Conservation (phyloP, 2,113 vertebrate species). For the Labeo catla region DNA sequence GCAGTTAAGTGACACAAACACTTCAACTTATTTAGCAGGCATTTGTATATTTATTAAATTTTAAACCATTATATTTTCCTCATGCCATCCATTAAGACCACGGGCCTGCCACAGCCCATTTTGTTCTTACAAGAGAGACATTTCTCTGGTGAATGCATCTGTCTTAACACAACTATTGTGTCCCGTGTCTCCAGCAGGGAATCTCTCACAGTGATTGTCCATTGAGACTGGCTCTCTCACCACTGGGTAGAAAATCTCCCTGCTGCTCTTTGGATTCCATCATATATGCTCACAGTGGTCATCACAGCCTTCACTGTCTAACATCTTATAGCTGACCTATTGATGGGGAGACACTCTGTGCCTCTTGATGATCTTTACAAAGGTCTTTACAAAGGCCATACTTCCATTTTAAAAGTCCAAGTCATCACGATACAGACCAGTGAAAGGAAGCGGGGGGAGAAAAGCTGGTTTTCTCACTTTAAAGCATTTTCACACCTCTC, state of each 20-base stretch:
- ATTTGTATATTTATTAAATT: not conserved
- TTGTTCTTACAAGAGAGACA: not conserved
- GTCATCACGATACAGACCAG: not conserved
- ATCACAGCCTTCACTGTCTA: conserved; percentile 8
- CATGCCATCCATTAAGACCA: not conserved
- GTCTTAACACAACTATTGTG: conserved; percentile 8
- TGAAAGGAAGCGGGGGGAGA: not conserved
- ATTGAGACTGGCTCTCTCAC: conserved; percentile 5
- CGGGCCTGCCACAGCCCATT: not conserved
- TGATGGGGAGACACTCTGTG: conserved; percentile 26
- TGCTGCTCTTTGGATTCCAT: conserved; percentile 21
- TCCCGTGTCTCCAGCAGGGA: conserved; percentile 13
- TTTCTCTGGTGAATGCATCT: conserved; percentile 11
- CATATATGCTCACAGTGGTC: conserved; percentile 15
- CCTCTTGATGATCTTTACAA: conserved; percentile 33
- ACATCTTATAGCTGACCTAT: conserved; percentile 31
- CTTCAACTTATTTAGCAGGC: not conserved
- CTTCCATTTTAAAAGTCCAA: conserved; percentile 15
- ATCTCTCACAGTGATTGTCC: conserved; percentile 29
- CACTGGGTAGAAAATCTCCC: conserved; percentile 7
- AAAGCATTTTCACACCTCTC: not conserved
- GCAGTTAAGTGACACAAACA: not conserved
- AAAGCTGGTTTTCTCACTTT: not conserved
- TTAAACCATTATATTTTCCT: not conserved
- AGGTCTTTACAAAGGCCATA: conserved; percentile 28